Conservation (phyloP, 2,113 vertebrate genomes). For the Lipophrys pholis region DNA sequence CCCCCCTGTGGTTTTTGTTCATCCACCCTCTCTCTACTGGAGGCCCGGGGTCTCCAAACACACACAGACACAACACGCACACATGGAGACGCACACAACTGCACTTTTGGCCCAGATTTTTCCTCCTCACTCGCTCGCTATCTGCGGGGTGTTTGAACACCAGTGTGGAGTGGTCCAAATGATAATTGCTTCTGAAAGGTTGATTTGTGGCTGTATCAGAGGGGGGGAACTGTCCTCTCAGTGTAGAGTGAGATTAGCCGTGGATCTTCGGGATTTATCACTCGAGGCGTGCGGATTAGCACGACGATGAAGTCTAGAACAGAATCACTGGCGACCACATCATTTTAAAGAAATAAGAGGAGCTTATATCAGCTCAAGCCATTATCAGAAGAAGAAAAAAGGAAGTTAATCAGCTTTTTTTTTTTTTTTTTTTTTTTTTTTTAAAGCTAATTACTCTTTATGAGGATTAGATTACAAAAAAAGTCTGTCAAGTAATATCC, state of each 20-base stretch:
- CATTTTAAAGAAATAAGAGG: slow-evolving; percentile 60
- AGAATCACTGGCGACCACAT: slow-evolving; percentile 73
- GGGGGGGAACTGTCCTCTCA: slow-evolving; percentile 82
- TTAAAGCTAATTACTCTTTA: slow-evolving; percentile 83
- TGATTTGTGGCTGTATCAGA: slow-evolving; percentile 85
- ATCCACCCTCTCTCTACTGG: slow-evolving; percentile 26
- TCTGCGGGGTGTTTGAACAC: slow-evolving; percentile 63
- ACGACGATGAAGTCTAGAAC: slow-evolving; percentile 84
- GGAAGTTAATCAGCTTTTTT: slow-evolving; percentile 80
- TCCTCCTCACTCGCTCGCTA: slow-evolving; percentile 23
- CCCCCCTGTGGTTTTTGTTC: slow-evolving; percentile 29
- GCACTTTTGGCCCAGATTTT: slow-evolving; percentile 37
- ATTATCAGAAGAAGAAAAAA: slow-evolving; percentile 81
- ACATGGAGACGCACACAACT: slow-evolving; percentile 34
- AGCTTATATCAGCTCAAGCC: slow-evolving; percentile 73
- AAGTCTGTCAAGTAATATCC: slow-evolving; percentile 26
- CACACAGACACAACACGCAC: background rate
- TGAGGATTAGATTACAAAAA: slow-evolving; percentile 78
- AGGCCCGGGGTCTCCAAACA: slow-evolving; percentile 33
- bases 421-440: slow-evolving; percentile 30
- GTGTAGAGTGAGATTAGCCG: slow-evolving; percentile 86
- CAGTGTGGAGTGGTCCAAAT: slow-evolving; percentile 81
- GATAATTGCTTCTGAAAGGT: slow-evolving; percentile 87
- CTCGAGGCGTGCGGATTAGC: slow-evolving; percentile 86
- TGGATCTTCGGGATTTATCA: slow-evolving; percentile 89